Percentiles rank a stretch among this genome's conserved stretches.
These are phyloP conservation scores for Phalloptychus januarius DNA, from an alignment of 2,797 vertebrate genomes.

Conservation along the genomic window DNA sequence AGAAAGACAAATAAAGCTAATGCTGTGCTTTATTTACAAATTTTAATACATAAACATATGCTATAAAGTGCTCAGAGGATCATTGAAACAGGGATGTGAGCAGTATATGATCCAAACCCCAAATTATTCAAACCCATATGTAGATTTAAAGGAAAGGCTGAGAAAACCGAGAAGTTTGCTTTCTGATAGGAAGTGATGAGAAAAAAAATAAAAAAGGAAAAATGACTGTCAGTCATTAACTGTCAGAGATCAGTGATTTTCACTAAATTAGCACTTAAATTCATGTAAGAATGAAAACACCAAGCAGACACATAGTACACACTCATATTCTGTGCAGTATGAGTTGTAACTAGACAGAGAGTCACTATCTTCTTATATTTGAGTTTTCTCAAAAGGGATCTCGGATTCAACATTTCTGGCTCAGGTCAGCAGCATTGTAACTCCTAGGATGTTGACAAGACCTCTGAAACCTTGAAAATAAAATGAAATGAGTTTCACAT, in stretches of 20 bases:
- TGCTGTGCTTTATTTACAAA: not conserved
- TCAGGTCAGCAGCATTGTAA: not conserved
- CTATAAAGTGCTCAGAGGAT: not conserved
- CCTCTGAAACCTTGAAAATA: not conserved
- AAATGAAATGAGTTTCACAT: not conserved
- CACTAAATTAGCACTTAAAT: not conserved
- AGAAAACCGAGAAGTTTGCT: not conserved
- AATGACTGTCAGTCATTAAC: not conserved
- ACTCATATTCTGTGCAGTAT: not conserved
- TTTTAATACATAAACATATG: not conserved
- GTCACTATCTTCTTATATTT: not conserved
- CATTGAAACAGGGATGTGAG: not conserved
- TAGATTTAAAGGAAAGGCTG: not conserved
- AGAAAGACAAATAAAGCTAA: not conserved
- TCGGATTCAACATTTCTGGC: not conserved
- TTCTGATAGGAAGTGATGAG: not conserved
- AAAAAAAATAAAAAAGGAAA: not conserved
- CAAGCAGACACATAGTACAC: not conserved
- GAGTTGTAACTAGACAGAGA: not conserved
- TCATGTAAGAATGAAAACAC: not conserved
- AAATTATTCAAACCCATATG: not conserved
- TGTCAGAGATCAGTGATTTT: not conserved
- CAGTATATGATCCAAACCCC: not conserved
- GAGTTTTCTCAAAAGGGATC: not conserved
- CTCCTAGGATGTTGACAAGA: not conserved